These are phyloP conservation scores for Pegea sp. DNA, from an alignment of 23 tunicate genomes.

Conservation along the genomic window DNA sequence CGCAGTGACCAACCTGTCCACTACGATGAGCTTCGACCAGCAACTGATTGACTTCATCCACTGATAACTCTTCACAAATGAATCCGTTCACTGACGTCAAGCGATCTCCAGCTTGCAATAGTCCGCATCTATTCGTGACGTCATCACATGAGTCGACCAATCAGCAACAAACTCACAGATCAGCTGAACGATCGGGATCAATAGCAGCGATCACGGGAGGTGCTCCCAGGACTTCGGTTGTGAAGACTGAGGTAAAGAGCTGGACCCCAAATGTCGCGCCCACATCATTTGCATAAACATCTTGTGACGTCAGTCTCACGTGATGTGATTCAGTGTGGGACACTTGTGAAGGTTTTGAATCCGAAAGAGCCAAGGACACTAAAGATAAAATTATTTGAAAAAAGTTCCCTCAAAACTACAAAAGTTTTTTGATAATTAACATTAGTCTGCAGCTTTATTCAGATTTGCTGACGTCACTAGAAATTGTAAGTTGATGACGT, in stretches of 20 bases:
- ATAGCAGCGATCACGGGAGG: slow-evolving; percentile 44
- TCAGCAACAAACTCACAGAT: slow-evolving; percentile 41
- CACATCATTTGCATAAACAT: slow-evolving; percentile 46
- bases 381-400: too few species aligned
- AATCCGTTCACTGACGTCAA: slow-evolving; percentile 43
- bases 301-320: too few species aligned
- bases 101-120: slow-evolving; percentile 74
- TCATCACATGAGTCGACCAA: too few species aligned
- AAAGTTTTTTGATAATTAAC: too few species aligned
- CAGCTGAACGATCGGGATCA: slow-evolving; percentile 70
- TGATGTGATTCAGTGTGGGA: too few species aligned
- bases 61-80: slow-evolving; percentile 35
- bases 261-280: slow-evolving; percentile 70
- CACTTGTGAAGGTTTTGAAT: too few species aligned
- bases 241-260: slow-evolving; percentile 61
- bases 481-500: too few species aligned
- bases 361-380: too few species aligned
- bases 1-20: slow-evolving; percentile 32
- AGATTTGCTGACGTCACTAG: too few species aligned
- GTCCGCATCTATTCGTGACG: slow-evolving; percentile 80
- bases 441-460: too few species aligned
- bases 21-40: slow-evolving; percentile 33
- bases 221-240: slow-evolving; percentile 60
- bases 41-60: slow-evolving; percentile 70
- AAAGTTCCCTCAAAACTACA: too few species aligned